These are phyloP conservation scores for Petrophora chlorosata DNA, from an alignment of 2,888 invertebrate genomes.

Conservation along the genomic window DNA sequence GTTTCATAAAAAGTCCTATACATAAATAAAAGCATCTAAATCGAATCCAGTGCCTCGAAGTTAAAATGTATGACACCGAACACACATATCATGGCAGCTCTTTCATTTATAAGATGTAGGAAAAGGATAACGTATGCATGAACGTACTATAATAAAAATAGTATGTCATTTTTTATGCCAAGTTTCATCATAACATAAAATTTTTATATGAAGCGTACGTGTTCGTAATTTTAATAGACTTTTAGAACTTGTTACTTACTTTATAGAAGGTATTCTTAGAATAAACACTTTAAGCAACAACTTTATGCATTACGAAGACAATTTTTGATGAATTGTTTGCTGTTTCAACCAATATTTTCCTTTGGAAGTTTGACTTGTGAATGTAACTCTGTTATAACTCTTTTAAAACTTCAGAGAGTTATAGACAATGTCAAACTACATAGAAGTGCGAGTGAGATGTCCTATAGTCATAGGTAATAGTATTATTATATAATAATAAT, in stretches of 20 bases:
- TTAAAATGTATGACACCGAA: too few relatives aligned
- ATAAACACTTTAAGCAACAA: constrained; percentile 28
- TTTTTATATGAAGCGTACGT: background rate
- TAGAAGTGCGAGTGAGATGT: background rate
- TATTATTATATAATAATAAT: too few relatives aligned
- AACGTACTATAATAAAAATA: constrained; percentile 1
- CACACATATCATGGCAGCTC: too few relatives aligned
- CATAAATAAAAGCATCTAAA: too few relatives aligned
- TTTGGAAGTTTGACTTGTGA: constrained; percentile 7
- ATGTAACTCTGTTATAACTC: constrained; percentile 1
- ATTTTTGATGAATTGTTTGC: constrained; percentile 22
- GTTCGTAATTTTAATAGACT: constrained; percentile 13
- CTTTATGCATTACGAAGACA: constrained; percentile 27
- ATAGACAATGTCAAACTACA: background rate
- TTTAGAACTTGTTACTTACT: background rate
- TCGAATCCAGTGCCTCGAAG: too few relatives aligned
- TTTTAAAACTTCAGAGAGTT: background rate
- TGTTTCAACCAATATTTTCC: constrained; percentile 18
- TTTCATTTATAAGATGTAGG: too few relatives aligned
- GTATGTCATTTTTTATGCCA: constrained; percentile 1
- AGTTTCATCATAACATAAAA: constrained; percentile 3
- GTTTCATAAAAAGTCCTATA: too few relatives aligned
- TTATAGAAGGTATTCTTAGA: background rate
- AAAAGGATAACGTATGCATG: constrained; percentile 10
- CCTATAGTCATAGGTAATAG: too few relatives aligned